Conservation (phyloP, 1,140 invertebrate genomes). For the Polypedilum vanderplanki region DNA sequence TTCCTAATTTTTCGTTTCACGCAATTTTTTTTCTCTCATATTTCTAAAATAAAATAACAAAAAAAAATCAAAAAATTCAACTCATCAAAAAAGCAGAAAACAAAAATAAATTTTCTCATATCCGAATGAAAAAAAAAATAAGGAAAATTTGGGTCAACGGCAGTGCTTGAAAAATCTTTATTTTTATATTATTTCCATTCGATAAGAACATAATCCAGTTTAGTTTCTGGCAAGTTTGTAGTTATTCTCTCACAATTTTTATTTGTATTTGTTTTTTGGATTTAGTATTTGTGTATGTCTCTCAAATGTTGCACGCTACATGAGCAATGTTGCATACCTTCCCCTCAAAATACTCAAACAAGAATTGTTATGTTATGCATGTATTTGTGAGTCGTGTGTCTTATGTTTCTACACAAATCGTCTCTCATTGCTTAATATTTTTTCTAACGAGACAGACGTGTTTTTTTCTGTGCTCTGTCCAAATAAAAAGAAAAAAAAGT, state of each 20-base stretch:
- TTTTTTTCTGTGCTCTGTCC: constrained; percentile 20
- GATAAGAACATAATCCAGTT: constrained; percentile 13
- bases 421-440: constrained; percentile 27
- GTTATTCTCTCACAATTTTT: not conserved
- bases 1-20: no score
- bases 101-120: no score
- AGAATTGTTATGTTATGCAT: not conserved
- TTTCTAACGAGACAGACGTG: constrained; percentile 28
- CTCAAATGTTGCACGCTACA: not conserved
- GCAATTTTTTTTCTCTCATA: no score
- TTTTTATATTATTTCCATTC: not conserved
- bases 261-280: not conserved
- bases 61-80: no score
- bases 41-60: no score
- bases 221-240: not conserved
- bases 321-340: not conserved
- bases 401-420: constrained; percentile 21
- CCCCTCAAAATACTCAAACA: not conserved
- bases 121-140: not conserved
- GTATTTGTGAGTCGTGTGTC: not conserved
- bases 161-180: not conserved
- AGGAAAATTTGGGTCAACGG: constrained; percentile 11
- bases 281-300: not conserved
- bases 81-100: no score
- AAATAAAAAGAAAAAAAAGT: constrained; percentile 12